Evolutionary conservation across 1,140 invertebrate species (phyloP).

Genomic region (Frieseomelitta varia): DNA sequence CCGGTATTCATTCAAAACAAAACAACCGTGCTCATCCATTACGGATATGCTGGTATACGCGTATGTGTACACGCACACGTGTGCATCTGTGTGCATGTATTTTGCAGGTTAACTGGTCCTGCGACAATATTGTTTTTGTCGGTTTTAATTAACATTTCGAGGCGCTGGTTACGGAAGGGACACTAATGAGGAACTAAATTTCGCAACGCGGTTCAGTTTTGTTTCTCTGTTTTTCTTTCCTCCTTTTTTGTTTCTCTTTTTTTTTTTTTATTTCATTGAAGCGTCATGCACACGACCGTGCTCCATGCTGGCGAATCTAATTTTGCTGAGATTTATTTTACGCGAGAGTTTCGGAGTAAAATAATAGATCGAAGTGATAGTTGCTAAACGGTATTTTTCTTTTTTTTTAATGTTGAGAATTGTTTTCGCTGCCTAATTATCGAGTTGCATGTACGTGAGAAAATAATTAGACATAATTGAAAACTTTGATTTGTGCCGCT

Average conservation of each 20-base stretch:
- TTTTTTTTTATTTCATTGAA: background rate
- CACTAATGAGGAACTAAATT: conserved; percentile 13
- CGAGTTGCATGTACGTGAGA: background rate
- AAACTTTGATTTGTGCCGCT: background rate
- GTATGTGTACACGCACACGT: background rate
- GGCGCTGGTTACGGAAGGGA: background rate
- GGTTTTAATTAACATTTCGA: conserved; percentile 39
- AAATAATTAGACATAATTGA: background rate
- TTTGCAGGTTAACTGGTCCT: conserved; percentile 8
- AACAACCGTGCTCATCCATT: conserved; percentile 57
- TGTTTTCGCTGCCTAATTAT: background rate
- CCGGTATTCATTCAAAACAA: conserved; percentile 60
- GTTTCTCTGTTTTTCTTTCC: background rate
- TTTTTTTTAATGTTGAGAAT: no score
- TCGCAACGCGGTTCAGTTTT: background rate
- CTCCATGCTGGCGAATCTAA: background rate
- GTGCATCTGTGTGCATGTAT: background rate
- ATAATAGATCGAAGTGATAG: background rate
- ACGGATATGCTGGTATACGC: background rate
- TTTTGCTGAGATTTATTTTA: background rate
- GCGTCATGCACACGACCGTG: background rate
- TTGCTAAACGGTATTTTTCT: background rate
- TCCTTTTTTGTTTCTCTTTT: background rate
- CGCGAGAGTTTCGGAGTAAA: background rate
- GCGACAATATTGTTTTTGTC: conserved; percentile 34